Evolutionary conservation across 2,888 invertebrate genomes (phyloP).

Genomic region (Macaria liturata): DNA sequence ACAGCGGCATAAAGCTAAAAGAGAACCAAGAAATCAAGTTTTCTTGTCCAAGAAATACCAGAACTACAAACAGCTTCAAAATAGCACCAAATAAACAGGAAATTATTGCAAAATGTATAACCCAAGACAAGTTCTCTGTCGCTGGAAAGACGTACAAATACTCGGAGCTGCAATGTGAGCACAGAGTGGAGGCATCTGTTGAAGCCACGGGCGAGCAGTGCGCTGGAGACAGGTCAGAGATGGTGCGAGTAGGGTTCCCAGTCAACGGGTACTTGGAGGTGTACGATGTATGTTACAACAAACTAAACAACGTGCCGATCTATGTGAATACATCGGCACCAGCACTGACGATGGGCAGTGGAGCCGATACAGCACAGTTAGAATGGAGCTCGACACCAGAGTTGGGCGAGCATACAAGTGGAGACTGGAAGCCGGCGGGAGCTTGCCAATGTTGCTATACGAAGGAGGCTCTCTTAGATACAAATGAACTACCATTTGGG

Average conservation of each 20-base stretch:
- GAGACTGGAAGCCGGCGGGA: constrained; percentile 10
- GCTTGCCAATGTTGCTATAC: constrained; percentile 14
- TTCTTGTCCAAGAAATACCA: constrained; percentile 17
- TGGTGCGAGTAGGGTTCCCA: constrained; percentile 23
- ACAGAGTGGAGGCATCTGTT: constrained; percentile 15
- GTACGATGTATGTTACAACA: constrained; percentile 29
- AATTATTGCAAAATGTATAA: constrained; percentile 27
- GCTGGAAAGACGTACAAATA: constrained; percentile 25
- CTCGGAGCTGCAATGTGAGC: constrained; percentile 26
- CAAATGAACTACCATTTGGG: constrained; percentile 12
- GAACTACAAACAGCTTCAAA: constrained; percentile 24
- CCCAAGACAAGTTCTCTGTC: constrained; percentile 26
- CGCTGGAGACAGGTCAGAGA: constrained; percentile 14
- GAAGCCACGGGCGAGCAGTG: constrained; percentile 12
- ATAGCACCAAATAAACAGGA: constrained; percentile 13
- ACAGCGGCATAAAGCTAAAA: constrained; percentile 5
- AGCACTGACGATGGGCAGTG: constrained; percentile 2
- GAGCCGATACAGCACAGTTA: constrained; percentile 10
- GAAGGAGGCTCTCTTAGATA: constrained; percentile 11
- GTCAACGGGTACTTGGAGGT: constrained; percentile 22
- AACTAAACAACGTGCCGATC: constrained; percentile 6
- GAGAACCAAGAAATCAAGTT: constrained; percentile 18
- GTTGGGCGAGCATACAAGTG: not conserved
- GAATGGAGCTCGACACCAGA: constrained; percentile 8
- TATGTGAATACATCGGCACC: not conserved